Conservation (phyloP, 2,797 vertebrate genomes). For the Leucoraja ocellata region DNA sequence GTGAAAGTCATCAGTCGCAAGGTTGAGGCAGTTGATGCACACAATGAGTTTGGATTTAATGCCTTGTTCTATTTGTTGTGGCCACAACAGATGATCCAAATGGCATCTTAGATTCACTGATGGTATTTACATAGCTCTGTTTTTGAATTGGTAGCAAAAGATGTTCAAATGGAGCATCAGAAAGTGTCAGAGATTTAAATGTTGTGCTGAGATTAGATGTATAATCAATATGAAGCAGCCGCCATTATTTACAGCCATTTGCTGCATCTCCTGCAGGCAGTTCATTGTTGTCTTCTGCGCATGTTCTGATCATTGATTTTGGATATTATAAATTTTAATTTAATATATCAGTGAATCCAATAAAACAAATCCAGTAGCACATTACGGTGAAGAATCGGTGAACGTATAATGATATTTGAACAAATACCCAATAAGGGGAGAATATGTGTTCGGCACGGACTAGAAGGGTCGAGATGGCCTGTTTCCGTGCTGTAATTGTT, state of each 20-base stretch:
- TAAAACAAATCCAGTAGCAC: not conserved
- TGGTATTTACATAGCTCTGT: not conserved
- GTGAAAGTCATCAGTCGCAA: not conserved
- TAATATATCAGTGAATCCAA: not conserved
- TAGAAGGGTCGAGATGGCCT: too few relatives aligned
- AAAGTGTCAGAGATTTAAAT: not conserved
- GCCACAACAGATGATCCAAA: not conserved
- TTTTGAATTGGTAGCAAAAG: not conserved
- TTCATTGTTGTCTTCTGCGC: not conserved
- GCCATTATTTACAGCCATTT: not conserved
- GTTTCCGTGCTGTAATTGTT: too few relatives aligned
- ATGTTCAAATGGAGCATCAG: not conserved
- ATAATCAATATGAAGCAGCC: not conserved
- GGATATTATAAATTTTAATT: not conserved
- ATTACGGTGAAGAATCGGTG: not conserved
- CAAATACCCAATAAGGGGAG: not conserved
- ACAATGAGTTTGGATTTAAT: not conserved
- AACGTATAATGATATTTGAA: not conserved
- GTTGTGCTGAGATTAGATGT: not conserved
- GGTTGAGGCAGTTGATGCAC: not conserved
- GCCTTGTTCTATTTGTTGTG: not conserved
- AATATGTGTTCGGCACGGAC: too few relatives aligned
- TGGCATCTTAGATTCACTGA: not conserved
- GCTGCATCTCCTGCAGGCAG: not conserved
- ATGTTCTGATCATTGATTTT: not conserved